Percentiles rank a stretch among this genome's conserved stretches.
These are phyloP conservation scores for Pomacea canaliculata DNA, from an alignment of 2,888 invertebrate species.

Conservation along the genomic window DNA sequence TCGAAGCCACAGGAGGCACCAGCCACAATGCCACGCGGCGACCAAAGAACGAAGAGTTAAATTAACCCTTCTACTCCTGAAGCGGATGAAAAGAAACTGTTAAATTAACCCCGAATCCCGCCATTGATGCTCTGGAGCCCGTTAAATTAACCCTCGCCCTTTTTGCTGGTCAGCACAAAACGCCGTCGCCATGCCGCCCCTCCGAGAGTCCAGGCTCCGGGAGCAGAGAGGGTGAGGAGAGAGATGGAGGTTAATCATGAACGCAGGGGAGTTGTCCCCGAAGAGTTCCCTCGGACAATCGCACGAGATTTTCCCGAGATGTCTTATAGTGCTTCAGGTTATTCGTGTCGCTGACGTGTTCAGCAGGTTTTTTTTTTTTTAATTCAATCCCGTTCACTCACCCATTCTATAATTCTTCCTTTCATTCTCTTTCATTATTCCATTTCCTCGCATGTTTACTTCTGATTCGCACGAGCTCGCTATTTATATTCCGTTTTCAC, in stretches of 20 bases:
- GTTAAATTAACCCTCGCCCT: constrained; percentile 27
- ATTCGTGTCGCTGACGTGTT: too few relatives aligned
- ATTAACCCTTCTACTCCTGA: constrained; percentile 29
- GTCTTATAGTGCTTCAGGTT: too few relatives aligned
- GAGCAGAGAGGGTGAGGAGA: background rate
- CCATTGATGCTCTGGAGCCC: constrained; percentile 10
- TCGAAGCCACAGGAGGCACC: constrained; percentile 6
- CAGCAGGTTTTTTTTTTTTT: too few relatives aligned
- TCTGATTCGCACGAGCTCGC: too few relatives aligned
- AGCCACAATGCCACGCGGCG: constrained; percentile 24
- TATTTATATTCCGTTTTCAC: too few relatives aligned
- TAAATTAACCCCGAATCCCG: constrained; percentile 33
- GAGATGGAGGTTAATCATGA: background rate
- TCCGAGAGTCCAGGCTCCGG: constrained; percentile 5
- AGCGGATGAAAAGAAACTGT: constrained; percentile 35
- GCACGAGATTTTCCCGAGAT: too few relatives aligned
- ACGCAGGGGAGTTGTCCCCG: too few relatives aligned
- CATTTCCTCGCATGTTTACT: too few relatives aligned
- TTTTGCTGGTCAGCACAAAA: constrained; percentile 1
- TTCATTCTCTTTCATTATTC: too few relatives aligned
- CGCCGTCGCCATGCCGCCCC: background rate
- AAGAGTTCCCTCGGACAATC: too few relatives aligned
- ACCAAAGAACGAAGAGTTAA: constrained; percentile 24
- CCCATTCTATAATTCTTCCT: too few relatives aligned
- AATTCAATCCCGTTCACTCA: too few relatives aligned